These are phyloP conservation scores for Pseudopleuronectes americanus DNA, from an alignment of 2,797 vertebrate genomes.

Conservation along the genomic window DNA sequence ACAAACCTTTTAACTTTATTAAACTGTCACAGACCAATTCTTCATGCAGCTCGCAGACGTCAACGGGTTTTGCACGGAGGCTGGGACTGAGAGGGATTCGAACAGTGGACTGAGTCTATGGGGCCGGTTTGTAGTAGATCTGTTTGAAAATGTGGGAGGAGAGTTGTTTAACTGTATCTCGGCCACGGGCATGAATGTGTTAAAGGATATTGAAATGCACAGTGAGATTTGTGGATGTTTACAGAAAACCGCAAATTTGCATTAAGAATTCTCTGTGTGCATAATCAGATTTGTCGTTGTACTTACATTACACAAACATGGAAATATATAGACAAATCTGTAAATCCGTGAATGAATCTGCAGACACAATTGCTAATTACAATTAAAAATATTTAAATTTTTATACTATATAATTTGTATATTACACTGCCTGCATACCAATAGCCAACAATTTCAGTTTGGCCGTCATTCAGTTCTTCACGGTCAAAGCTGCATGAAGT, in stretches of 20 bases:
- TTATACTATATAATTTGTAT: no score
- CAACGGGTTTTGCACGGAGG: constrained; percentile 35
- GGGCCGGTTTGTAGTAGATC: neutral
- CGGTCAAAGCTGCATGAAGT: no score
- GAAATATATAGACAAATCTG: no score
- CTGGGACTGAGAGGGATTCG: constrained; percentile 7
- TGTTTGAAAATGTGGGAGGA: neutral
- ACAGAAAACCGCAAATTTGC: neutral
- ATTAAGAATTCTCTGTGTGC: neutral
- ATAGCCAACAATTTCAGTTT: no score
- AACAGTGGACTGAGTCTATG: constrained; percentile 1
- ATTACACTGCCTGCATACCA: no score
- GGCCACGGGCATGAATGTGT: neutral
- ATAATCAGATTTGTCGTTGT: neutral
- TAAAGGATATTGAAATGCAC: neutral
- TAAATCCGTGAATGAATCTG: no score
- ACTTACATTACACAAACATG: neutral
- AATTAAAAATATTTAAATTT: no score
- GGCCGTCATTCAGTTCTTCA: no score
- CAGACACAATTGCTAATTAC: no score
- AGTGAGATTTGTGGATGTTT: neutral
- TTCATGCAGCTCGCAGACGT: constrained; percentile 52
- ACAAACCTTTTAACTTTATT: constrained; percentile 76
- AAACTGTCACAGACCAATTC: constrained; percentile 65
- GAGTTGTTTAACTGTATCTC: neutral